Evolutionary conservation across 2,113 vertebrate species (phyloP), one percentile per base, ranked within the genome.

Genomic region (Paedocypris sp.): DNA sequence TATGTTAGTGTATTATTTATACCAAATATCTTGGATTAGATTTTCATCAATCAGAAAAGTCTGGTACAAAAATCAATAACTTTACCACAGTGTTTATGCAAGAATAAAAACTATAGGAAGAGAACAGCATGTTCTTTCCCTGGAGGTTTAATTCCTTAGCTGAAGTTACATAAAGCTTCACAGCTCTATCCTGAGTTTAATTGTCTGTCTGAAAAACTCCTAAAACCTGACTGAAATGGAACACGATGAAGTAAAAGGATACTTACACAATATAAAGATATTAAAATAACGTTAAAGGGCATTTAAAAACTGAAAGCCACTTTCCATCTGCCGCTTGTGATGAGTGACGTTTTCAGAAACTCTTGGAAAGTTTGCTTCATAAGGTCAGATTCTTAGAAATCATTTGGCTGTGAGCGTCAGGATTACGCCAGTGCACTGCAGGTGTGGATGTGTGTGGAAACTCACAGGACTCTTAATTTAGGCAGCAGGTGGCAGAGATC

Each of bases 401-500:
- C 10, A 1, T 56, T 16, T 19, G 26, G 22, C 35, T 7, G 46
- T 38, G 52, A 11, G 18, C 43, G 45, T 60, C 15, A 18, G 13
- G 12, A 19, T n/a, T 32, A 26, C 35, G 16, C 46, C 20, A 25
- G 42, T 45, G 45, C 52, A 23, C 50, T 64, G 53, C 39, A 54
- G 61, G 47, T 54, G 62, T 43, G 23, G 72, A 58, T 65, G 29
- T 62, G 52, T 74, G 49, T 26, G 32, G 15, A 50, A 42, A 93
- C 94, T 95, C 75, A 97, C 94, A 98, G 84, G 59, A 93, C 77
- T 74, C 83, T 89, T 62, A 98, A 89, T 71, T 76, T 84, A 77
- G 90, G 89, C 66, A 97, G 83, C 79, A 94, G 90, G 68, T 92
- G 90, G 74, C 94, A 97, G 73, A 94, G 87, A 59, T 86, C 85